These are phyloP conservation scores for Lepidurus apus DNA, from an alignment of 1,140 invertebrate genomes.

Conservation along the genomic window DNA sequence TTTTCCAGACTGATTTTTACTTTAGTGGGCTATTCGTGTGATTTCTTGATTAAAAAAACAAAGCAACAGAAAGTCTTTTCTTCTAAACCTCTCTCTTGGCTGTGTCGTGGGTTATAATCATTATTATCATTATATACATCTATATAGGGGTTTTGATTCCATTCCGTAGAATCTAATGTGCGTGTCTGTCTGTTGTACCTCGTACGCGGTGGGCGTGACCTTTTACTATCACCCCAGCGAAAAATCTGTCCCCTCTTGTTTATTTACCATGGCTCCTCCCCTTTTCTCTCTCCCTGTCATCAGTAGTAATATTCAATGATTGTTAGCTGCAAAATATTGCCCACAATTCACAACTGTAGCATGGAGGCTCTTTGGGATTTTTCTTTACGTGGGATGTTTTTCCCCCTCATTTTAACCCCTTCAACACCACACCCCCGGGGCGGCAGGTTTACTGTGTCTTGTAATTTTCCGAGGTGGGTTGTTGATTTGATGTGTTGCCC, in stretches of 20 bases:
- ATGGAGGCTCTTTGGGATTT: not conserved
- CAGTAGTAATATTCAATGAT: not conserved
- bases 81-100: not conserved
- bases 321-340: no score
- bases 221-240: not conserved
- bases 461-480: not conserved
- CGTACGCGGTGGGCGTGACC: not conserved
- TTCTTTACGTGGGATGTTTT: not conserved
- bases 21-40: no score
- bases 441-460: not conserved
- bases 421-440: not conserved
- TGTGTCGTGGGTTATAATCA: not conserved
- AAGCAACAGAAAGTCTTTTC: not conserved
- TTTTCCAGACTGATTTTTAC: not conserved
- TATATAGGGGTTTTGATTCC: conserved; percentile 22
- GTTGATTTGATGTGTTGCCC: conserved; percentile 21
- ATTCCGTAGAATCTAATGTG: not conserved
- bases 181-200: not conserved
- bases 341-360: no score
- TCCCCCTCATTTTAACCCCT: not conserved
- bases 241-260: not conserved
- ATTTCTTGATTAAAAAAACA: no score
- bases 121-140: conserved; percentile 11
- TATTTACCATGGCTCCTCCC: not conserved
- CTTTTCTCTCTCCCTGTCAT: not conserved